A percentile compares a stretch with the other conserved stretches of the same genome.
phyloP scores from a whole-genome alignment of 2,888 invertebrate species.

The Gari tellinella region DNA sequence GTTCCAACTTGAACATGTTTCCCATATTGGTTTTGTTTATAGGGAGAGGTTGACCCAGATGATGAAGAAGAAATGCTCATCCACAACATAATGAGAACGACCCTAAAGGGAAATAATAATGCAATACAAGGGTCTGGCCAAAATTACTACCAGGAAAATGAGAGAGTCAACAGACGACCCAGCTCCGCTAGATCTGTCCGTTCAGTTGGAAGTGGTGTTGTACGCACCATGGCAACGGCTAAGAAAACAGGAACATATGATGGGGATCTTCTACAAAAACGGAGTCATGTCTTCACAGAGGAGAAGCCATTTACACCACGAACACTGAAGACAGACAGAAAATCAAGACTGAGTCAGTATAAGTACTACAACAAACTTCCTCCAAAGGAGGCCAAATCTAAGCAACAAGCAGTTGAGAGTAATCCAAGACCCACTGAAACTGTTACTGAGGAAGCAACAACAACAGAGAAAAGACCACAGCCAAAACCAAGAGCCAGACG shows the following conservation, averaged over 20 bases:
- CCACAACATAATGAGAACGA: slow-evolving; percentile 74
- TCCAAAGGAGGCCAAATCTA: slow-evolving; percentile 33
- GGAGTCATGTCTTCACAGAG: slow-evolving; percentile 80
- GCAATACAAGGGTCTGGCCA: slow-evolving; percentile 20
- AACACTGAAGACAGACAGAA: slow-evolving; percentile 78
- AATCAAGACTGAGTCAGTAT: slow-evolving; percentile 78
- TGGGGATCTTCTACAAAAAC: slow-evolving; percentile 79
- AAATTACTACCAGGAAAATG: slow-evolving; percentile 16
- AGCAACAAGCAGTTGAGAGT: slow-evolving; percentile 23
- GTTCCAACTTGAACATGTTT: no score
- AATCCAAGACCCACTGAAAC: slow-evolving; percentile 14
- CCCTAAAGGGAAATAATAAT: slow-evolving; percentile 52
- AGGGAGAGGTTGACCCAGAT: slow-evolving; percentile 69
- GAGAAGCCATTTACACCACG: slow-evolving; percentile 82
- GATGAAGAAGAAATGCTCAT: slow-evolving; percentile 77
- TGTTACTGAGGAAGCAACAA: slow-evolving; percentile 10
- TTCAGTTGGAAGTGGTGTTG: slow-evolving; percentile 60
- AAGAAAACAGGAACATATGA: slow-evolving; percentile 68
- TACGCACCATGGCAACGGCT: slow-evolving; percentile 53
- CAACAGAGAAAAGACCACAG: slow-evolving; percentile 35
- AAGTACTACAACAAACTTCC: slow-evolving; percentile 82
- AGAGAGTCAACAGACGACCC: slow-evolving; percentile 40
- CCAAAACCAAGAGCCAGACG: slow-evolving; percentile 61
- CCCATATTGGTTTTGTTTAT: no score
- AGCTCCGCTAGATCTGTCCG: slow-evolving; percentile 64